Base-by-base conservation (phyloP, 2,797 vertebrate species). In the Perodicticus potto region DNA sequence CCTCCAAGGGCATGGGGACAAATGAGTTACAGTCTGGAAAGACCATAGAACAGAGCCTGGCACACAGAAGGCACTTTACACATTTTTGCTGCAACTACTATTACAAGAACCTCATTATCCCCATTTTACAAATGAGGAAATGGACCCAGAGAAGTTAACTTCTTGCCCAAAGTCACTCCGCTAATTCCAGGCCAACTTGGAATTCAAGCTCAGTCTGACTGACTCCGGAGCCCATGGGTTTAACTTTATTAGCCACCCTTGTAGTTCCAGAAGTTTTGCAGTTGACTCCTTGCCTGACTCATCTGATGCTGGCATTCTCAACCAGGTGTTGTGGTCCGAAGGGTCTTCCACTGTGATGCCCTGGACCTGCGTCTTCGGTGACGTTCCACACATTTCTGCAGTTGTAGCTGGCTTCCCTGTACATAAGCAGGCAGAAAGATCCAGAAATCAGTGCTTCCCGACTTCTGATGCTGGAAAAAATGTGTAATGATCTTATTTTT, bases 381-480 rank as follows among this genome's bases (percentile, higher is more conserved):
- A n/a, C 37, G 8, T 45, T 45, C 9, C 5, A 34, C 2, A 27
- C 12, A 27, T 59, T 73, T 32, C 82, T 76, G 14, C 49, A 22
- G 43, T 9, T 0, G 0, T 65, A n/a, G 45, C 72, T 45, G 12
- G 32, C 70, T 67, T 23, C 22, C 76, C 45, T 32, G 2, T 55
- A 32, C 43, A 2, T 40, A 29, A 29, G 57, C 34, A 73, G 45
- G 67, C 76, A 84, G 73, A 85, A 73, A 40, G 72, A 53, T 29
- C 76, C 95, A 74, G 88, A 97, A 92, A 37, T 86, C 32, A 29
- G 3, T 93, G 70, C 83, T 82, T 76, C 59, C 34, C 78, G 86
- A 27, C 43, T 22, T 59, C 40, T 83, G 9, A 72, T 73, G 29
- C 37, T 53, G 86, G 59, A 34, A 89, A 94, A 94, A 86, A 27